Evolutionary conservation across 2,113 vertebrate species (phyloP).

Genomic region (Entosphenus tridentatus): DNA sequence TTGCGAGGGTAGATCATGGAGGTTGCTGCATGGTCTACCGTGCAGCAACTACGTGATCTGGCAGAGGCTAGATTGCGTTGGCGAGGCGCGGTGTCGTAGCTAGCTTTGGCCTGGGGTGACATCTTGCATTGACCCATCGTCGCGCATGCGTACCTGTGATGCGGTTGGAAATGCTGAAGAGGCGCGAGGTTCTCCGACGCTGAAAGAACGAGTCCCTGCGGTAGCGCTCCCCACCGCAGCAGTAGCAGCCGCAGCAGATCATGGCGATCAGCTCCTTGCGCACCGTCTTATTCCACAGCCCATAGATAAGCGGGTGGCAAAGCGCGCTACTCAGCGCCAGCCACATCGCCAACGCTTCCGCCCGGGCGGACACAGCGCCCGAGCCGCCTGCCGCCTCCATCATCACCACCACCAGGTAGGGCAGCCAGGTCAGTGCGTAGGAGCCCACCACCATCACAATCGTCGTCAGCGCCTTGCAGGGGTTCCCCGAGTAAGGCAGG

Average conservation of each 20-base stretch:
- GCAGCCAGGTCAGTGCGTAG: slow-evolving; percentile 71
- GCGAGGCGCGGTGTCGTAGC: no score
- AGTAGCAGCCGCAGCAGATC: slow-evolving; percentile 34
- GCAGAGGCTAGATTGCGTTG: no score
- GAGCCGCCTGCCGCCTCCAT: slow-evolving; percentile 70
- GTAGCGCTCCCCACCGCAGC: slow-evolving; percentile 70
- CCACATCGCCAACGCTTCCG: slow-evolving; percentile 81
- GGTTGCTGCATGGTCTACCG: no score
- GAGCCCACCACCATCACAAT: slow-evolving; percentile 82
- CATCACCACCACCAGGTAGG: slow-evolving; percentile 64
- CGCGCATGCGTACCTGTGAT: slow-evolving; percentile 48
- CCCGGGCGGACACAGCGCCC: slow-evolving; percentile 41
- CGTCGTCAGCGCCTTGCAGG: slow-evolving; percentile 83
- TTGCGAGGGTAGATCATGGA: no score
- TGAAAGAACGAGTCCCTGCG: slow-evolving; percentile 70
- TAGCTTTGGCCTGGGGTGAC: no score
- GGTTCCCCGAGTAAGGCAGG: slow-evolving; percentile 63
- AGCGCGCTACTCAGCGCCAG: slow-evolving; percentile 69
- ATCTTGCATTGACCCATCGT: not conserved
- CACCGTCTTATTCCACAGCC: slow-evolving; percentile 94
- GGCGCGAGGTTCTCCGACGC: slow-evolving; percentile 46
- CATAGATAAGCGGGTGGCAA: slow-evolving; percentile 85
- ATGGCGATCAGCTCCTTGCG: slow-evolving; percentile 81
- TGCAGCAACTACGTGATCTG: no score
- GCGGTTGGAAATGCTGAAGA: slow-evolving; percentile 91